Conservation (phyloP, 1,140 invertebrate species). For the Fragariocoptes setiger region DNA sequence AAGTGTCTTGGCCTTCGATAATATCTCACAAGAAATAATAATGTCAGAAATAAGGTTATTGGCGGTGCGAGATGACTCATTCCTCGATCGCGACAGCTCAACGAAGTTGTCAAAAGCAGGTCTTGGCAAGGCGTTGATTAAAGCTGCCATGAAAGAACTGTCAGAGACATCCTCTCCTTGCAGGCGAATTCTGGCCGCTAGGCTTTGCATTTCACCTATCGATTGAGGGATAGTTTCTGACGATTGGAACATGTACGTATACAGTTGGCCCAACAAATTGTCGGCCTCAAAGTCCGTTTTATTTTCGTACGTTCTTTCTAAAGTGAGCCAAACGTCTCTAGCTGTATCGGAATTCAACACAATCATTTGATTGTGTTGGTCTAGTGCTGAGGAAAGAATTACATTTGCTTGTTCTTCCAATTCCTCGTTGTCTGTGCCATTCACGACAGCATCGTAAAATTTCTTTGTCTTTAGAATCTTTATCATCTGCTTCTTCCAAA, state of each 20-base stretch:
- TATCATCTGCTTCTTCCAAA: not conserved
- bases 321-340: not conserved
- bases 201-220: not conserved
- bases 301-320: not conserved
- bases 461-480: not conserved
- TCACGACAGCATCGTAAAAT: not conserved
- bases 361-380: not conserved
- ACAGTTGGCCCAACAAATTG: not conserved
- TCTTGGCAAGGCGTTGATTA: not conserved
- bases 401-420: not conserved
- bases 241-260: not conserved
- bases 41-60: not conserved
- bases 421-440: not conserved
- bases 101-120: not conserved
- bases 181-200: not conserved
- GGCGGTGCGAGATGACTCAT: not conserved
- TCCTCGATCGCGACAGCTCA: not conserved
- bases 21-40: no score
- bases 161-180: not conserved
- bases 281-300: not conserved
- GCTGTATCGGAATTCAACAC: not conserved
- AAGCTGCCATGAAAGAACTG: not conserved
- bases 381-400: not conserved
- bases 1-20: not conserved
- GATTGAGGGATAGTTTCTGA: not conserved